phyloP scores from a whole-genome alignment of 2,888 invertebrate genomes.

The Itoplectis maculator region DNA sequence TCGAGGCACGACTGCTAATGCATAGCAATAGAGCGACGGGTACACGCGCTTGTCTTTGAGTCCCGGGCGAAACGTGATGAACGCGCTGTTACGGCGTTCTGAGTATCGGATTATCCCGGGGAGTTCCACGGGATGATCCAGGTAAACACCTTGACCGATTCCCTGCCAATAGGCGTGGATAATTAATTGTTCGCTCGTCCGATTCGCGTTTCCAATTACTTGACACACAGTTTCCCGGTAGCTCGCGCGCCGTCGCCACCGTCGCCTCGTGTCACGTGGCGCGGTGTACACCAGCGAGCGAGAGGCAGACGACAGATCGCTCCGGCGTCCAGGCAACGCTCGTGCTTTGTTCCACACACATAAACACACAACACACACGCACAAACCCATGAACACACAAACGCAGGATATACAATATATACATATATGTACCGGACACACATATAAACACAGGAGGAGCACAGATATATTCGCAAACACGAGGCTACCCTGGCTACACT shows the following conservation, averaged over 20 bases:
- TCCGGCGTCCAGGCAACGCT: not conserved
- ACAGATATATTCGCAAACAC: slow-evolving; percentile 15
- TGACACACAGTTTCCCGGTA: slow-evolving; percentile 70
- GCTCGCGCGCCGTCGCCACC: not conserved
- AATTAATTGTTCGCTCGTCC: slow-evolving; percentile 76
- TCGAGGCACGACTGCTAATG: slow-evolving; percentile 14
- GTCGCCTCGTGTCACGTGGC: slow-evolving; percentile 35
- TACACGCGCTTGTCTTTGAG: slow-evolving; percentile 16
- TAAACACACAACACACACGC: not conserved
- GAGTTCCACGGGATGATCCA: slow-evolving; percentile 58
- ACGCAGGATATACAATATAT: too few relatives aligned
- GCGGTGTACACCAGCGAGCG: not conserved
- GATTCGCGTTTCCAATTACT: slow-evolving; percentile 78
- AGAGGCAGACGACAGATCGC: slow-evolving; percentile 6
- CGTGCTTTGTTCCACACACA: slow-evolving; percentile 12
- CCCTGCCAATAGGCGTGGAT: slow-evolving; percentile 67
- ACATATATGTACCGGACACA: not conserved
- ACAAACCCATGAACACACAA: not conserved
- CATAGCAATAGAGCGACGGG: not conserved
- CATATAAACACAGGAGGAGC: not conserved
- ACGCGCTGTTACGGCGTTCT: slow-evolving; percentile 4
- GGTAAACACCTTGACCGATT: slow-evolving; percentile 65
- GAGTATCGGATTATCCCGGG: slow-evolving; percentile 52
- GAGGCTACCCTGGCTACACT: slow-evolving; percentile 9
- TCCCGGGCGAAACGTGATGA: slow-evolving; percentile 53